These are phyloP conservation scores for Pangasius djambal DNA, from an alignment of 2,797 vertebrate genomes.

Conservation along the genomic window DNA sequence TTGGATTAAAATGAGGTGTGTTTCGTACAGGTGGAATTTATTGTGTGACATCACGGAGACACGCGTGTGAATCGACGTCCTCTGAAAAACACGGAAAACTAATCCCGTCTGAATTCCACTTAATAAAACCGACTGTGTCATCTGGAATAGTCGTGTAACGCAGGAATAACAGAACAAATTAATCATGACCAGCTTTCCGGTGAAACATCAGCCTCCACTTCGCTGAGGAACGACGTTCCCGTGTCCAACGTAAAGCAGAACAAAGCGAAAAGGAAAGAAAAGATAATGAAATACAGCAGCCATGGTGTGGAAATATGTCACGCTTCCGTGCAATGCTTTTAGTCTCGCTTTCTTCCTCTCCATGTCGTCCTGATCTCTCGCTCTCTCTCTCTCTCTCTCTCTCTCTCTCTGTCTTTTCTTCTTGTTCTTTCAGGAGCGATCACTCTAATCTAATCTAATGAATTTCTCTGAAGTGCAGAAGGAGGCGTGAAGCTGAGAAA, in stretches of 20 bases:
- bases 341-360: slow-evolving; percentile 11
- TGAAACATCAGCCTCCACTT: not conserved
- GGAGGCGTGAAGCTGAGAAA: not conserved
- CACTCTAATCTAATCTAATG: not conserved
- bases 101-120: no score
- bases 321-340: not conserved
- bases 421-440: not conserved
- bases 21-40: no score
- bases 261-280: not conserved
- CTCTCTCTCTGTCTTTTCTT: slow-evolving; percentile 1
- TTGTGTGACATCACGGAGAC: no score
- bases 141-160: no score
- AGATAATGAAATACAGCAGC: not conserved
- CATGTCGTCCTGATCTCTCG: not conserved
- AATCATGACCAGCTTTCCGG: not conserved
- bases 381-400: not conserved
- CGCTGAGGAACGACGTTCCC: not conserved
- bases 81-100: no score
- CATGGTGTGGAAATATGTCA: not conserved
- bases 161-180: not conserved
- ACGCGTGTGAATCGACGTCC: no score
- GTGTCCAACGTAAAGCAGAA: not conserved
- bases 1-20: no score
- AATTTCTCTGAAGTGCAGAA: not conserved
- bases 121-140: no score